Percentiles rank a stretch among this genome's conserved stretches.
Conservation (phyloP, 1,140 invertebrate species). For the Aricia agestis region DNA sequence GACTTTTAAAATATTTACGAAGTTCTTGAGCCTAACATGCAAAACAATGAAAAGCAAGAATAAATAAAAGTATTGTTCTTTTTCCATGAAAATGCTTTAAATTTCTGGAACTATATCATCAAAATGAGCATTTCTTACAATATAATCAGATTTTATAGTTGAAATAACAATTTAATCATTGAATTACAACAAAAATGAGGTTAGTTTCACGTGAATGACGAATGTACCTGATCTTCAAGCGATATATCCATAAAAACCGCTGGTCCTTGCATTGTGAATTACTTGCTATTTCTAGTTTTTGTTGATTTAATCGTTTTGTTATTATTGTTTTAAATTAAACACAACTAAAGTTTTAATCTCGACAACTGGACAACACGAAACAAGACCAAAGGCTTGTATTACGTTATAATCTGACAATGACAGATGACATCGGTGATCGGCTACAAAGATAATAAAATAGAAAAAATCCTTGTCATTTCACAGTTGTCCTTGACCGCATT, state of each 20-base stretch:
- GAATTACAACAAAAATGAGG: constrained; percentile 31
- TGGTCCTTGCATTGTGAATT: constrained; percentile 81
- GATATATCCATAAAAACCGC: constrained; percentile 89
- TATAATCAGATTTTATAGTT: background rate
- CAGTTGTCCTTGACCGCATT: too few species aligned
- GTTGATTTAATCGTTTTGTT: background rate
- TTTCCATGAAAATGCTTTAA: background rate
- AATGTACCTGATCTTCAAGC: constrained; percentile 85
- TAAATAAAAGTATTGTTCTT: background rate
- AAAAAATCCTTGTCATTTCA: too few species aligned
- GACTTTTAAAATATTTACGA: constrained; percentile 90
- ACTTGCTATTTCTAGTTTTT: background rate
- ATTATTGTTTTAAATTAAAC: background rate
- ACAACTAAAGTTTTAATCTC: background rate
- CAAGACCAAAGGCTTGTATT: background rate
- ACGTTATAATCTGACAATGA: background rate
- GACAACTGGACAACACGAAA: constrained; percentile 2
- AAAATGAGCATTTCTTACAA: too few species aligned
- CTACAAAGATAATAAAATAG: too few species aligned
- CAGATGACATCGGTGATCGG: background rate
- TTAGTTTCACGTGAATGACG: constrained; percentile 54
- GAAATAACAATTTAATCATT: background rate
- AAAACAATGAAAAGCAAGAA: background rate
- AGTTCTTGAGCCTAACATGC: constrained; percentile 87
- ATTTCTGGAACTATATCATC: too few species aligned